Percentiles rank a stretch among this genome's conserved stretches.
Conservation (phyloP, 2,113 vertebrate species). For the Thunnus thynnus region DNA sequence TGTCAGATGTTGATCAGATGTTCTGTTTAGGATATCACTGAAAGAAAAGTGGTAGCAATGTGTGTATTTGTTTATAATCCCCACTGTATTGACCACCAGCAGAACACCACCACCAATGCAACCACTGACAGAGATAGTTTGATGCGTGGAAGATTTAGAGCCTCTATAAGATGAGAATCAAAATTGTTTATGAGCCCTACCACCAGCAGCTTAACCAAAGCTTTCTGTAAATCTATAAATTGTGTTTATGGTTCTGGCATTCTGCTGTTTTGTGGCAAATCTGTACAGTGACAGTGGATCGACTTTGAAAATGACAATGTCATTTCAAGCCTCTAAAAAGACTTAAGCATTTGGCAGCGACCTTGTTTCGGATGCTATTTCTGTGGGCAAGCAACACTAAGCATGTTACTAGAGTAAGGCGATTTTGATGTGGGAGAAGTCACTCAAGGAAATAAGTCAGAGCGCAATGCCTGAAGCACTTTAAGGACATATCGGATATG, state of each 20-base stretch:
- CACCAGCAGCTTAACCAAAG: conserved; percentile 6
- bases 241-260: conserved; percentile 28
- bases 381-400: conserved; percentile 78
- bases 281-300: conserved; percentile 55
- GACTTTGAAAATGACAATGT: conserved; percentile 76
- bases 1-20: neutral
- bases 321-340: conserved; percentile 71
- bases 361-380: conserved; percentile 80
- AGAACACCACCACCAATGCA: conserved; percentile 31
- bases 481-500: conserved; percentile 74
- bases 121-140: conserved; percentile 10
- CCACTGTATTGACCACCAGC: conserved; percentile 1
- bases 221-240: conserved; percentile 29
- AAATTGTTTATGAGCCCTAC: conserved; percentile 15
- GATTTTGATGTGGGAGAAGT: conserved; percentile 76
- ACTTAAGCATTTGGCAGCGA: conserved; percentile 69
- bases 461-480: conserved; percentile 68
- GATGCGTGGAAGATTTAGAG: neutral
- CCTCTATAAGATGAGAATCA: conserved; percentile 22
- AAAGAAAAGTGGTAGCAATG: neutral
- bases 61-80: conserved; percentile 5
- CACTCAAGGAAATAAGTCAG: conserved; percentile 80
- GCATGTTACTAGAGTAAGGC: conserved; percentile 80
- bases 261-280: conserved; percentile 54
- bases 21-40: conserved; percentile 11